A percentile compares a stretch with the other conserved stretches of the same genome.
These are phyloP conservation scores for Zophobas atratus DNA, from an alignment of 1,140 invertebrate genomes.

Conservation along the genomic window DNA sequence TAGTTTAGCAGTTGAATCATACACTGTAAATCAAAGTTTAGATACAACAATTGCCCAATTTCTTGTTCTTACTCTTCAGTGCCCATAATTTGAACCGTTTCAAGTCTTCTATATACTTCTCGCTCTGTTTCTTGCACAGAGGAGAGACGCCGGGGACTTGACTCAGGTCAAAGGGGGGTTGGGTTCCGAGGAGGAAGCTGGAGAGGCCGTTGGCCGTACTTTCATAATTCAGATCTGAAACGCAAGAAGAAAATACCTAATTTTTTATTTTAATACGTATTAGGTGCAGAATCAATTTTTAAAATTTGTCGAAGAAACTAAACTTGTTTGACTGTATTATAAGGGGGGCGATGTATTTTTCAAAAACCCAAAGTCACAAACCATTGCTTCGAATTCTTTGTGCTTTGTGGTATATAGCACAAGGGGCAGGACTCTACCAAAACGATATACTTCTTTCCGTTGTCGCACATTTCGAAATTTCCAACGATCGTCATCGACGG, in stretches of 20 bases:
- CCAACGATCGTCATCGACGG: too few relatives aligned
- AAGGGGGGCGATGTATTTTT: too few relatives aligned
- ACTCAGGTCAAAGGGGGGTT: constrained; percentile 59
- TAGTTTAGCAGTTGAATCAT: constrained; percentile 75
- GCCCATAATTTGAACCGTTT: constrained; percentile 73
- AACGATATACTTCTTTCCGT: too few relatives aligned
- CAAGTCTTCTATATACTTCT: constrained; percentile 65
- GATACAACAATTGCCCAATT: neutral
- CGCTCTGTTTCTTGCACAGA: constrained; percentile 57
- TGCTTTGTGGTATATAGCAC: too few relatives aligned
- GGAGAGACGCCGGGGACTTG: constrained; percentile 49
- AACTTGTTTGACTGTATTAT: too few relatives aligned
- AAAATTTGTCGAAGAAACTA: constrained; percentile 7
- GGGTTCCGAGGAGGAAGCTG: constrained; percentile 48
- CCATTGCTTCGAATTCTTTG: too few relatives aligned
- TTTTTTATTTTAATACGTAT: too few relatives aligned
- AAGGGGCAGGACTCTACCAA: too few relatives aligned
- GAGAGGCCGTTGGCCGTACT: constrained; percentile 51
- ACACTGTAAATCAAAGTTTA: constrained; percentile 71
- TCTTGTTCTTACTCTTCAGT: constrained; percentile 70
- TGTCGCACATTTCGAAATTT: too few relatives aligned
- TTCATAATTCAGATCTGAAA: constrained; percentile 57
- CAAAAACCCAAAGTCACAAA: too few relatives aligned
- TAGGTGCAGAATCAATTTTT: too few relatives aligned
- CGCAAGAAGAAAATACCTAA: too few relatives aligned